Evolutionary conservation across 53 echinoderm and acorn worm species (phyloP).

Genomic region (Henricia sp.): DNA sequence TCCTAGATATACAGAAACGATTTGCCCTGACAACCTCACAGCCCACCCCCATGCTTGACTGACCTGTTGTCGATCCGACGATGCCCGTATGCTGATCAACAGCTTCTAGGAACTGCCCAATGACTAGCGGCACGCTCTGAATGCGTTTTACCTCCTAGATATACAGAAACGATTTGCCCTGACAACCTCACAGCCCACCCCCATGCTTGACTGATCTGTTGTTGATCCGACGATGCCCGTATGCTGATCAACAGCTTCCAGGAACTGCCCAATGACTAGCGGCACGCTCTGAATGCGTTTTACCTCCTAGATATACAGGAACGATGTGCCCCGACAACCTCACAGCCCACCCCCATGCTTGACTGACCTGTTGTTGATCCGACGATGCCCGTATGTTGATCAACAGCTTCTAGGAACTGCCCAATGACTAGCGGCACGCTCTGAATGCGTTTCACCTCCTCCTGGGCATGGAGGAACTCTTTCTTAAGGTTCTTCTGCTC

Average conservation of each 20-base stretch:
- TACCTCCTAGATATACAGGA: slow-evolving; percentile 96
- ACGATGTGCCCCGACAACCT: too few species aligned
- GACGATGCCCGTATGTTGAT: slow-evolving; percentile 97
- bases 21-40: too few species aligned
- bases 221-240: slow-evolving; percentile 98
- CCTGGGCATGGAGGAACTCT: slow-evolving; percentile 97
- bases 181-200: too few species aligned
- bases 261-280: slow-evolving; percentile 91
- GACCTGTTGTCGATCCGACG: slow-evolving; percentile 93
- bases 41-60: neutral
- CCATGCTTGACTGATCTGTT: slow-evolving; percentile 67
- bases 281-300: slow-evolving; percentile 97
- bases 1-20: slow-evolving; percentile 67
- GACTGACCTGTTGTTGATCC: slow-evolving; percentile 92
- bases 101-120: slow-evolving; percentile 93
- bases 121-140: slow-evolving; percentile 95
- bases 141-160: slow-evolving; percentile 95
- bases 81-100: slow-evolving; percentile 96
- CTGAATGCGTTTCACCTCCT: slow-evolving; percentile 98
- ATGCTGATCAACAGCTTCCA: slow-evolving; percentile 94
- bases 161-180: too few species aligned
- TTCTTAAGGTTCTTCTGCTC: slow-evolving; percentile 97
- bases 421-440: slow-evolving; percentile 96
- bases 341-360: too few species aligned
- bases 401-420: slow-evolving; percentile 97